Percentiles rank a stretch among this genome's conserved stretches.
phyloP scores from a whole-genome alignment of 2,113 vertebrate species.

The Catharus bicknelli region DNA sequence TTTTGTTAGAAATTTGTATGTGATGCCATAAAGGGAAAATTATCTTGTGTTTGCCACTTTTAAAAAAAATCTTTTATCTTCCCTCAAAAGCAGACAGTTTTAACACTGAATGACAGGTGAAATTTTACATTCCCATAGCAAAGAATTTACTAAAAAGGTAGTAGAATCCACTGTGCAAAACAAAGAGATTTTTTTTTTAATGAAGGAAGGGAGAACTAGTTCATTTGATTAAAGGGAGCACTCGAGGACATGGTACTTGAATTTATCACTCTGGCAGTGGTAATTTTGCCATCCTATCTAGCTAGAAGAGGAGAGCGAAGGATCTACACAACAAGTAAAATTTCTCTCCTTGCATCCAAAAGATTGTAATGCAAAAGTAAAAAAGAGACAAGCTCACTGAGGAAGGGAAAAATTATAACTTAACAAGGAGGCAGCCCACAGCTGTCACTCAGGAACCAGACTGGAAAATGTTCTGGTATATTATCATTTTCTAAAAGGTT shows the following conservation, averaged over 20 bases:
- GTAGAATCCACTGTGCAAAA: background rate
- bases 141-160: background rate
- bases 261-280: background rate
- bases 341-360: background rate
- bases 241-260: background rate
- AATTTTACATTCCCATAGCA: background rate
- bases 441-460: constrained; percentile 25
- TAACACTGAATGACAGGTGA: background rate
- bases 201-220: background rate
- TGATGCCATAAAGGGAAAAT: background rate
- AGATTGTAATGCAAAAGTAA: background rate
- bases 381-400: background rate
- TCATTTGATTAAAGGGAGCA: background rate
- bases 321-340: background rate
- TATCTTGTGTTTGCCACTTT: background rate
- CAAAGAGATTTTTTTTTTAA: background rate
- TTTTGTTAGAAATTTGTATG: background rate
- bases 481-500: background rate
- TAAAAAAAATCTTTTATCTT: background rate
- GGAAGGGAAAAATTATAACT: background rate
- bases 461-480: constrained; percentile 18
- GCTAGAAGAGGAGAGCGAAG: background rate
- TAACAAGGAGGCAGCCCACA: background rate
- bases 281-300: background rate
- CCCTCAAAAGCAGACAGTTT: background rate